phyloP scores from a whole-genome alignment of 1,140 invertebrate species.

The Euschistus heros region DNA sequence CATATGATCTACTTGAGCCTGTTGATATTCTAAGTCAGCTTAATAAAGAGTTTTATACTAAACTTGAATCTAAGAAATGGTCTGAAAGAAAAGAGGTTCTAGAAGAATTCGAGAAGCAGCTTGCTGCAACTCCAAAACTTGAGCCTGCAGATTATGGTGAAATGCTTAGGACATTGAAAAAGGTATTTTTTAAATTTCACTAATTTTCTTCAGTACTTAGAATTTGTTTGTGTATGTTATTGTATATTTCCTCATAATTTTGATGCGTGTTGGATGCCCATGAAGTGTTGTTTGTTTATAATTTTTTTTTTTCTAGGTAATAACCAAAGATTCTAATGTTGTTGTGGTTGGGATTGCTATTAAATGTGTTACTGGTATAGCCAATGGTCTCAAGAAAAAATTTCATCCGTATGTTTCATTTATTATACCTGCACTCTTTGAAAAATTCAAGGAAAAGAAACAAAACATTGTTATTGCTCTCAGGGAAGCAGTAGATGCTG shows the following conservation, averaged over 20 bases:
- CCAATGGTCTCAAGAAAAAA: conserved; percentile 74
- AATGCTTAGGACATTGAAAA: conserved; percentile 75
- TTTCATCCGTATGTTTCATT: conserved; percentile 76
- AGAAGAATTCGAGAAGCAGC: conserved; percentile 63
- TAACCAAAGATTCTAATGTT: conserved; percentile 93
- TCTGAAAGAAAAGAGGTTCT: conserved; percentile 88
- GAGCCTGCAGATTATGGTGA: conserved; percentile 89
- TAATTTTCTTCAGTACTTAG: background rate
- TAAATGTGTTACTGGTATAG: conserved; percentile 73
- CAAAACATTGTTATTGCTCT: conserved; percentile 73
- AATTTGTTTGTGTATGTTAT: background rate
- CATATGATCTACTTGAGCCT: conserved; percentile 80
- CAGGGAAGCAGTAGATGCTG: conserved; percentile 84
- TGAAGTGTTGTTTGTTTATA: no score
- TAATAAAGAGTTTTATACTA: conserved; percentile 93
- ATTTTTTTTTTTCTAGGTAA: conserved; percentile 42
- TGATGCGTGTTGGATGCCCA: no score
- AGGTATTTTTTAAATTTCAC: no score
- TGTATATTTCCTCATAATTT: background rate
- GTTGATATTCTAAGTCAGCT: conserved; percentile 87
- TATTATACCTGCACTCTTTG: conserved; percentile 68
- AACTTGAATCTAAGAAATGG: conserved; percentile 95
- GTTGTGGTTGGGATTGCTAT: conserved; percentile 79
- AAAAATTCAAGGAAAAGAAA: conserved; percentile 99
- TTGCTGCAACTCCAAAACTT: conserved; percentile 72